Evolutionary conservation across 1,140 invertebrate species (phyloP), one percentile per base, ranked within the genome.

Genomic region (Drosophila parabipectinata): DNA sequence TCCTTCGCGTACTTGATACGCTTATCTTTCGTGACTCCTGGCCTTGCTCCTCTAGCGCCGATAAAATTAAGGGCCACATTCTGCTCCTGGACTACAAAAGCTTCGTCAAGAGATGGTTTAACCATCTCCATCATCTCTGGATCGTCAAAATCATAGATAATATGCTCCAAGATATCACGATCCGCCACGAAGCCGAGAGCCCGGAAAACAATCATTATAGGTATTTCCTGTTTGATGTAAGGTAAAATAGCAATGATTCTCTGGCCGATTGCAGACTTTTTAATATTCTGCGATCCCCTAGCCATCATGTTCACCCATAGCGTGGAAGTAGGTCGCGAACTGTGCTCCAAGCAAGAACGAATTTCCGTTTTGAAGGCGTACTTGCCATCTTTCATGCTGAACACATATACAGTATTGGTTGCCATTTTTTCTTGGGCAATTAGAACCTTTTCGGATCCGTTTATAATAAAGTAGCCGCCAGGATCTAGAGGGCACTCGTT

Each of bases 51-150:
- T 93, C 99, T 95, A 3, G 98, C 95, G 71, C 99, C 99, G 90
- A 99, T 99, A 77, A 99, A 99, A 92, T 99, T 99, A 10, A 99
- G 92, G 12, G 99, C 99, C 4, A 99, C 98, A 93, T 98, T 98
- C 92, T 99, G 98, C 92, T 99, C 98, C 93, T 99, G 98, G 87
- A 99, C 98, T 0, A 99, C 99, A 93, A 99, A 99, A 48, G 99
- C 99, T 94, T 99, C 99, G 93, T 99, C 99, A 47, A 99, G 93
- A 0, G 98, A 99, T 4, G 99, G 99, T 92, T 99, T 99, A 0
- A 97, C 98, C 98, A 99, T 99, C 94, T 99, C 99, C 98, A 99
- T 99, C 98, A 99, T 99, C 94, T 99, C 98, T 24, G 97, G 98
- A 93, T 99, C 98, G 92, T 99, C 97, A 93, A 99, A 99, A 85